Conservation (phyloP, 1,140 invertebrate genomes). For the Pogonomyrmex californicus region DNA sequence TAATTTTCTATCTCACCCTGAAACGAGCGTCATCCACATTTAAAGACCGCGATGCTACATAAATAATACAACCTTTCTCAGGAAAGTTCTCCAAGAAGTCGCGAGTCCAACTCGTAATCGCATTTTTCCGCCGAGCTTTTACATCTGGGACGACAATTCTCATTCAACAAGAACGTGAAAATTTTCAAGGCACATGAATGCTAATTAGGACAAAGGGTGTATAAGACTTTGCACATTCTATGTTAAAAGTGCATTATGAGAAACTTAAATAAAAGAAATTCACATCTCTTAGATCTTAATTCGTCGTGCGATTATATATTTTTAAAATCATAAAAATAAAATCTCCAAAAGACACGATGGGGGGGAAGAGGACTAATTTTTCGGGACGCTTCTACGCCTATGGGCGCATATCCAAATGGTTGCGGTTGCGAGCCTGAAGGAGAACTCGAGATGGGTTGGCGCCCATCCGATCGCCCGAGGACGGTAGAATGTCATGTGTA, state of each 20-base stretch:
- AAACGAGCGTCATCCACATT: constrained; percentile 2
- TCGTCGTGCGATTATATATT: too few relatives aligned
- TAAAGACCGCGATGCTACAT: constrained; percentile 17
- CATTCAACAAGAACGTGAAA: background rate
- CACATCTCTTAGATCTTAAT: too few relatives aligned
- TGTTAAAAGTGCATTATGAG: background rate
- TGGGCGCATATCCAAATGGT: constrained; percentile 3
- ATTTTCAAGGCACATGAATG: constrained; percentile 8
- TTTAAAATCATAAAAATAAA: background rate
- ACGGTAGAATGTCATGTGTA: constrained; percentile 61
- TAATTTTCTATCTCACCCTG: background rate
- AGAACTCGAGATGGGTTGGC: constrained; percentile 26
- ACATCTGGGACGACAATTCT: constrained; percentile 19
- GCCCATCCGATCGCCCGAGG: constrained; percentile 42
- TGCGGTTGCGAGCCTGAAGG: background rate
- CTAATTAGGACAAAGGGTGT: constrained; percentile 12
- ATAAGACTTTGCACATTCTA: background rate
- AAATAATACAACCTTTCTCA: constrained; percentile 5
- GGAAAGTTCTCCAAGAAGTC: constrained; percentile 10
- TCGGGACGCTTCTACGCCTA: constrained; percentile 13
- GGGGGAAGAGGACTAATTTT: background rate
- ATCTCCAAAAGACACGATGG: background rate
- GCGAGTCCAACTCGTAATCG: constrained; percentile 21
- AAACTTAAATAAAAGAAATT: constrained; percentile 12
- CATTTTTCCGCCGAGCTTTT: constrained; percentile 34